A percentile compares a stretch with the other conserved stretches of the same genome.
Conservation (phyloP, 2,797 vertebrate genomes). For the Micromesistius poutassou region DNA sequence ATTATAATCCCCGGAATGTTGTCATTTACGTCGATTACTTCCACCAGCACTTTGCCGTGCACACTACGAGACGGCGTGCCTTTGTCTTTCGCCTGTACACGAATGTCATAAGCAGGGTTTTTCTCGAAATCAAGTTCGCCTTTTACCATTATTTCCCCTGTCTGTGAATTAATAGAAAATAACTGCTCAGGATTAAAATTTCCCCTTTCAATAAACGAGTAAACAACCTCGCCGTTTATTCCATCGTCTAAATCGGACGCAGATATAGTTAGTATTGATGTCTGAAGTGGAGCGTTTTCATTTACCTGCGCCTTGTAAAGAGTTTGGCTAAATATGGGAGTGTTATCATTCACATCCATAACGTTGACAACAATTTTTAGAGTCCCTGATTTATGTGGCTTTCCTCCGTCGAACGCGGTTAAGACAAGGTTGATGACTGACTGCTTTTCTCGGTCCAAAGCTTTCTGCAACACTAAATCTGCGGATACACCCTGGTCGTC, state of each 20-base stretch:
- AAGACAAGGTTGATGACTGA: slow-evolving; percentile 60
- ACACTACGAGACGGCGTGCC: slow-evolving; percentile 59
- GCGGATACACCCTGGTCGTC: slow-evolving; percentile 65
- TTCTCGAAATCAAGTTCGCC: slow-evolving; percentile 71
- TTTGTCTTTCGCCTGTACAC: slow-evolving; percentile 72
- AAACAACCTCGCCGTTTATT: slow-evolving; percentile 62
- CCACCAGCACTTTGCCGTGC: slow-evolving; percentile 73
- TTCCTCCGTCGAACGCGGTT: slow-evolving; percentile 75
- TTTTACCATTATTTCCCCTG: slow-evolving; percentile 66
- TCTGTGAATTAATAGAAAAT: slow-evolving; percentile 62
- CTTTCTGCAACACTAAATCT: slow-evolving; percentile 70
- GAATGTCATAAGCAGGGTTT: slow-evolving; percentile 67
- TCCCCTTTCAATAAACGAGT: slow-evolving; percentile 66
- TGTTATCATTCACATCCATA: slow-evolving; percentile 76
- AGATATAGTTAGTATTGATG: slow-evolving; percentile 53
- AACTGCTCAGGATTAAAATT: slow-evolving; percentile 38
- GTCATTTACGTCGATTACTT: slow-evolving; percentile 65
- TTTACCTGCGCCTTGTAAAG: slow-evolving; percentile 66
- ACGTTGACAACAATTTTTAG: slow-evolving; percentile 67
- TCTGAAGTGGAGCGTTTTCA: slow-evolving; percentile 64
- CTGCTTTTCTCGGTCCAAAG: slow-evolving; percentile 74
- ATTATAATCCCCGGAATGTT: slow-evolving; percentile 63
- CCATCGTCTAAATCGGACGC: slow-evolving; percentile 68
- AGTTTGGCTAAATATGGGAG: slow-evolving; percentile 62
- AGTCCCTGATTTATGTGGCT: slow-evolving; percentile 64